Base-by-base conservation (phyloP, 2,888 invertebrate genomes). In the Dilophus febrilis region DNA sequence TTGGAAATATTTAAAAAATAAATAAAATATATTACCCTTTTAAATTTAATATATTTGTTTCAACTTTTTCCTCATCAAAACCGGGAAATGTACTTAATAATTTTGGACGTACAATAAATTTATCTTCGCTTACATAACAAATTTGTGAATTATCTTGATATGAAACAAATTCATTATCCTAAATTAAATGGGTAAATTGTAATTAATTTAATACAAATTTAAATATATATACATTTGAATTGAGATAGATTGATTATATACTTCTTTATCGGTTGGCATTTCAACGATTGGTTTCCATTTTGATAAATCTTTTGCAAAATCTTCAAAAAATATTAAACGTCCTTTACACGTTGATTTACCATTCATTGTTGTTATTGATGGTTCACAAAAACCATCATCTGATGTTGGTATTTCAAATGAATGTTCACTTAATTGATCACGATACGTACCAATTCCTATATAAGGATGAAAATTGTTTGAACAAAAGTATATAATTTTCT, bases 221-320 rank as follows among this genome's bases (percentile, higher is more conserved):
- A 14, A 32, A 32, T 16, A 4, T 32, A 30, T 4, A 30, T 10
- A 34, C 7, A 4, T 16, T 7, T 12, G 34, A 34, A 10, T 10
- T 11, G 11, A n/a, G 3, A 22, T 19, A 19, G 12, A 11, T 4
- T 3, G 19, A n/a, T n/a, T 12, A 12, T 54, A 56, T 50, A 66
- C 68, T 16, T 56, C 63, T 36, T 55, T 55, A 35, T 63, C 61
- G 4, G 59, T 54, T 8, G 71, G 69, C 30, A 72, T 61, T 38
- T 67, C 70, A 45, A 73, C 66, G 45, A 75, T 73, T 3, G 69
- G 58, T 36, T 59, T 37, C 41, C 41, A 41, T n/a, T 37, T 27
- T 4, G 17, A 6, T 19, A 14, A 16, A 13, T n/a, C 16, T 7
- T 30, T 11, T 12, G 17, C 12, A 28, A 41, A 41, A 7, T 37